Evolutionary conservation across 2,113 vertebrate genomes (phyloP), one percentile per base, ranked within the genome.

Genomic region (Picathartes gymnocephalus): DNA sequence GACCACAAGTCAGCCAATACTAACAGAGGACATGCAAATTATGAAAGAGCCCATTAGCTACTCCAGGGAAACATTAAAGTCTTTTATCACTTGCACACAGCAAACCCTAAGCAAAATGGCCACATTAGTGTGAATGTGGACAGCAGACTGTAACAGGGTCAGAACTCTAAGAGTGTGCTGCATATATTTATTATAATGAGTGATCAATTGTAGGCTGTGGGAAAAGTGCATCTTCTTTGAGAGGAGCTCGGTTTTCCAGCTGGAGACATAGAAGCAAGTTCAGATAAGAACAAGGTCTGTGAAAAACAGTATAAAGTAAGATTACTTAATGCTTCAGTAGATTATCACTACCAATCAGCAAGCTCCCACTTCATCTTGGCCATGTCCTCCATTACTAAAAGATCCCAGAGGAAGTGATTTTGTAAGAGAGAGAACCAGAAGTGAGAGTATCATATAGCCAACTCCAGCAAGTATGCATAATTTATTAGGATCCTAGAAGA

Each of bases 331-430:
- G 73, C 74, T 61, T 82, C 31, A 61, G 33, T 70, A 76, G 62
- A 80, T n/a, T 81, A 48, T 4, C 4, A 47, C 73, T 94, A 61
- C 90, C 78, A 83, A 73, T 91, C 92, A 94, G 58, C 35, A 57
- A 71, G 54, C 42, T 90, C 40, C 50, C 68, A 76, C 74, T 95
- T 90, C 48, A 92, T 85, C 93, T 86, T 70, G 27, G 28, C 54
- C 62, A 56, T 45, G 84, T 60, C 73, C 85, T 84, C 83, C 77
- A 54, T 66, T 70, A 86, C 78, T 62, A 44, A 62, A 65, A 87
- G 71, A 71, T 94, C 90, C 95, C 94, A 86, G 81, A 90, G 87
- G 87, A 94, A 85, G 84, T 42, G 71, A 91, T 91, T 95, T 87
- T 69, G 50, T 53, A 61, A 76, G n/a, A 76, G 48, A 33, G 48